Base-by-base conservation (phyloP, 2,888 invertebrate genomes). In the Diogma glabrata region DNA sequence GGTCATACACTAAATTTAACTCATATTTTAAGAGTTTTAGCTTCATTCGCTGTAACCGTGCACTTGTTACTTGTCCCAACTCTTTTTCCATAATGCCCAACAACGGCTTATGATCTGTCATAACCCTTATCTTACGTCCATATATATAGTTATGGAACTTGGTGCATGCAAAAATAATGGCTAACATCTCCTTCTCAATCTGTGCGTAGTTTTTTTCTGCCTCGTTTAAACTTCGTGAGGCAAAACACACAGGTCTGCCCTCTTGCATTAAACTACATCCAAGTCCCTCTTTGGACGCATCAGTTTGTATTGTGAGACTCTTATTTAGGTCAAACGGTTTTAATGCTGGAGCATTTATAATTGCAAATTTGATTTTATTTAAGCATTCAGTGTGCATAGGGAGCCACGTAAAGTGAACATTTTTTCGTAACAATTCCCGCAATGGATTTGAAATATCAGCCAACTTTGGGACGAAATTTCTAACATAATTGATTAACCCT, bases 191-290 rank as follows among this genome's bases (percentile, higher is more conserved):
- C 40, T 56, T 54, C 51, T 56, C 56, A 19, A 55, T 56, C 28
- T 51, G 56, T 17, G 54, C 52, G 47, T 54, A 55, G n/a, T 49
- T 53, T 30, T 19, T 47, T 54, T 63, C 58, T 23, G 55, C 56
- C 28, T 58, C 57, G 20, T 59, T 60, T 36, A 59, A 50, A 26
- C 53, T 53, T 28, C 59, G 52, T 4, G 61, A 61, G 33, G 57
- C 55, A 57, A 60, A 61, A 2, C 56, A 14, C 28, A 55, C 36
- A 12, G 52, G 52, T 17, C 14, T 40, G 2, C 22, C 26, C 6
- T 52, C 17, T 47, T 55, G 54, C 17, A 52, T 10, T 14, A 55
- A 24, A 12, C 36, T 26, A n/a, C 51, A 28, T 8, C 53, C 55
- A 17, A 55, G 14, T 3, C 50, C 54, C 20, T 16, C 14, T 9